Evolutionary conservation across 2,797 vertebrate genomes (phyloP), one percentile per base, ranked within the genome.

Genomic region (Pterois miles): DNA sequence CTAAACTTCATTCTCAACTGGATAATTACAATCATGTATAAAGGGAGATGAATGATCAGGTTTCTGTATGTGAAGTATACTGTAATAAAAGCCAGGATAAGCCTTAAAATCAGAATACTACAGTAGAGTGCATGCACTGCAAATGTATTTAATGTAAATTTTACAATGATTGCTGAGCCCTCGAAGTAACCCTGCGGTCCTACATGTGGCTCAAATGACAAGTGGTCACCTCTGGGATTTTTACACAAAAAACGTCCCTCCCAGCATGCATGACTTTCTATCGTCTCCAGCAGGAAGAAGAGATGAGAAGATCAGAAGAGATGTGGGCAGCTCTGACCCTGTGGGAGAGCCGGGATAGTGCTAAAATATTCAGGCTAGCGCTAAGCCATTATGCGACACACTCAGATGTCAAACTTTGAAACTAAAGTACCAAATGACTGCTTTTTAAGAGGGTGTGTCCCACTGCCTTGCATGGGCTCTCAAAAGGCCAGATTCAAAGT

Each of bases 311-410:
- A 74, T 58, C 11, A 69, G 29, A 80, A 27, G 66, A 58, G 43
- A 43, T 40, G 43, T 64, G 27, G 48, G 43, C 63, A 70, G 38
- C 48, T n/a, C 64, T 31, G 60, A 57, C 65, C 81, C 77, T 53
- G 68, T 4, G 62, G 76, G 67, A 80, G 31, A 68, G 16, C 20
- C 59, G 65, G 33, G 56, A 69, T 71, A 34, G 57, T 71, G 72
- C 63, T 83, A n/a, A 74, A 60, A 82, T 54, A 80, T 71, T 69
- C 60, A 52, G 22, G 23, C 20, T 16, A 53, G 18, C 48, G 40
- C 69, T 62, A 58, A 54, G 46, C 65, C 73, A 64, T 78, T 75
- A 31, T 33, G 67, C 46, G 48, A 50, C 16, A 53, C 58, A 70
- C 53, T 36, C 36, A 46, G 43, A 22, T 38, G 31, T 80, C n/a